These are phyloP conservation scores for Hybos culiciformis DNA, from an alignment of 2,888 invertebrate species.

Conservation along the genomic window DNA sequence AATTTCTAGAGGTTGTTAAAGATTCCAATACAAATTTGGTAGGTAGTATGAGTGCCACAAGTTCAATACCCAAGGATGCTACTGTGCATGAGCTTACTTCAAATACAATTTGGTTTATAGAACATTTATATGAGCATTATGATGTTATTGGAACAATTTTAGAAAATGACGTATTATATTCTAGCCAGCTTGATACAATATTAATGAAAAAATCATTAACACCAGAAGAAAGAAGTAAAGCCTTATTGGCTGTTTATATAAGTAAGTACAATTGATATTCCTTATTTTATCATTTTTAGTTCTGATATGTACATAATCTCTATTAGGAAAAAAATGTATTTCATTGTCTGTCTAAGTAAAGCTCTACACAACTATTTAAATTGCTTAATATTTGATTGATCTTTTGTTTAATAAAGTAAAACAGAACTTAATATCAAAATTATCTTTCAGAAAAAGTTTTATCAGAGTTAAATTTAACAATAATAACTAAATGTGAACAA, in stretches of 20 bases:
- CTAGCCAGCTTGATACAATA: constrained; percentile 39
- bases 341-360: not conserved
- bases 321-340: no score
- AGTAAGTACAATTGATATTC: constrained; percentile 43
- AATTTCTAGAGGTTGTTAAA: constrained; percentile 80
- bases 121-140: constrained; percentile 66
- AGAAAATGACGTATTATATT: constrained; percentile 44
- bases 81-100: constrained; percentile 95
- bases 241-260: constrained; percentile 66
- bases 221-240: constrained; percentile 44
- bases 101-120: constrained; percentile 84
- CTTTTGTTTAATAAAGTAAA: not conserved
- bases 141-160: constrained; percentile 57
- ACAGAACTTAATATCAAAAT: constrained; percentile 4
- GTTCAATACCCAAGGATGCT: constrained; percentile 71
- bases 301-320: no score
- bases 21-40: constrained; percentile 63
- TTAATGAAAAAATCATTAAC: constrained; percentile 36
- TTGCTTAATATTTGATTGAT: not conserved
- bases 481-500: constrained; percentile 82
- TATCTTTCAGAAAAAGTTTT: constrained; percentile 62
- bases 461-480: constrained; percentile 76
- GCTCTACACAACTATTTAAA: not conserved
- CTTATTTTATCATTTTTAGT: not conserved
- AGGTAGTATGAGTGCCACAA: constrained; percentile 30